Conservation (phyloP, 2,113 vertebrate genomes). For the Boleophthalmus pectinirostris region DNA sequence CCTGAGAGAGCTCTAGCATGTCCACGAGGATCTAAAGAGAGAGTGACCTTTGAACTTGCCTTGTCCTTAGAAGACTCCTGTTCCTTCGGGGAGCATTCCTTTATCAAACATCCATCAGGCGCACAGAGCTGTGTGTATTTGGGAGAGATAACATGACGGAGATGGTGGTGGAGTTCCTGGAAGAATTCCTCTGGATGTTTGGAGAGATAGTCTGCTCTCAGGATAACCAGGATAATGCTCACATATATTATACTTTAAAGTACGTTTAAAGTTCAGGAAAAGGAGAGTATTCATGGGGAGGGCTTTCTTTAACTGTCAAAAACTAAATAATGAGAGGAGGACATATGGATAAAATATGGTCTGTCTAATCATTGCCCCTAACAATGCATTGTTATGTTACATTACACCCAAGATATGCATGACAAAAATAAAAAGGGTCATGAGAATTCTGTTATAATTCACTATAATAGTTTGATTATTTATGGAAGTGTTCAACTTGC, state of each 20-base stretch:
- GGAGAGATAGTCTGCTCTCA: constrained; percentile 7
- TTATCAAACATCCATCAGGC: constrained; percentile 23
- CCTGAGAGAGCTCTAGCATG: background rate
- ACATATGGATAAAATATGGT: too few species aligned
- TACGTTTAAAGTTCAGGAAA: background rate
- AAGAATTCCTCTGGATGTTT: constrained; percentile 28
- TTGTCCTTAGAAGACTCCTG: constrained; percentile 6
- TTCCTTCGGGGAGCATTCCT: background rate
- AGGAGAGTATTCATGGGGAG: background rate
- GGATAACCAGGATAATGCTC: constrained; percentile 4
- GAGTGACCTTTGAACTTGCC: constrained; percentile 19
- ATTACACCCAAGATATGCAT: background rate
- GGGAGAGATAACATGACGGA: constrained; percentile 22
- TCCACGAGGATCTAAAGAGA: background rate
- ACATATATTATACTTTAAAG: background rate
- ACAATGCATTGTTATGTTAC: too few species aligned
- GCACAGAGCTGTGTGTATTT: constrained; percentile 14
- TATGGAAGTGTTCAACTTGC: background rate
- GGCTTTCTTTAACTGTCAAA: background rate
- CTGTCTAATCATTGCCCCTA: background rate
- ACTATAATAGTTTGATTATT: background rate
- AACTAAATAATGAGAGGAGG: background rate
- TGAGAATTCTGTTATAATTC: background rate
- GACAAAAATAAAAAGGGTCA: background rate
- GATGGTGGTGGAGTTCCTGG: constrained; percentile 1